A percentile compares a stretch with the other conserved stretches of the same genome.
Evolutionary conservation across 2,113 vertebrate genomes (phyloP).

Genomic region (Tyrannus savana): DNA sequence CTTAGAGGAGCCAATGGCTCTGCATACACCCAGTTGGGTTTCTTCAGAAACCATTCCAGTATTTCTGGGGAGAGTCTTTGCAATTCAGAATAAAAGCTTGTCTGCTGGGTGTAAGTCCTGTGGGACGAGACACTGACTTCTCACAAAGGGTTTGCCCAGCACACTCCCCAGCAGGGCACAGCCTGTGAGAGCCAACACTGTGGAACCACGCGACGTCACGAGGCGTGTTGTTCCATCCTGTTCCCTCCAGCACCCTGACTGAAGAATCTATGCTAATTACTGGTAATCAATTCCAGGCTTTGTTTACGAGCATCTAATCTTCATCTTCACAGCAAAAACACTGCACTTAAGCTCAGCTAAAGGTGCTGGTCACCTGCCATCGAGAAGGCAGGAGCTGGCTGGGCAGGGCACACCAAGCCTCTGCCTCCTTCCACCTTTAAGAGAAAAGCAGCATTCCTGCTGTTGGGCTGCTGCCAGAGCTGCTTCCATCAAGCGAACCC

Average conservation of each 20-base stretch:
- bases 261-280: neutral
- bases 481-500: slow-evolving; percentile 32
- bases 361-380: neutral
- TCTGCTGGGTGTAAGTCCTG: neutral
- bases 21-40: neutral
- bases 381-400: neutral
- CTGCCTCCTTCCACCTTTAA: neutral
- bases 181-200: neutral
- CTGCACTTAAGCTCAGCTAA: neutral
- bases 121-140: neutral
- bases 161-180: neutral
- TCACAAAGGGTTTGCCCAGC: neutral
- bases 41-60: neutral
- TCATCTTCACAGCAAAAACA: neutral
- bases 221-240: neutral
- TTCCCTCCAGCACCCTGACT: neutral
- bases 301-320: neutral
- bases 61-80: neutral
- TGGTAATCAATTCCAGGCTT: slow-evolving; percentile 2
- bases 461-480: slow-evolving; percentile 33
- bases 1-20: neutral
- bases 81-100: neutral
- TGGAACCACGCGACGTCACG: neutral
- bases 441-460: neutral
- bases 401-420: slow-evolving; percentile 6